phyloP scores from a whole-genome alignment of 2,888 invertebrate species.

The Platycnemis pennipes region DNA sequence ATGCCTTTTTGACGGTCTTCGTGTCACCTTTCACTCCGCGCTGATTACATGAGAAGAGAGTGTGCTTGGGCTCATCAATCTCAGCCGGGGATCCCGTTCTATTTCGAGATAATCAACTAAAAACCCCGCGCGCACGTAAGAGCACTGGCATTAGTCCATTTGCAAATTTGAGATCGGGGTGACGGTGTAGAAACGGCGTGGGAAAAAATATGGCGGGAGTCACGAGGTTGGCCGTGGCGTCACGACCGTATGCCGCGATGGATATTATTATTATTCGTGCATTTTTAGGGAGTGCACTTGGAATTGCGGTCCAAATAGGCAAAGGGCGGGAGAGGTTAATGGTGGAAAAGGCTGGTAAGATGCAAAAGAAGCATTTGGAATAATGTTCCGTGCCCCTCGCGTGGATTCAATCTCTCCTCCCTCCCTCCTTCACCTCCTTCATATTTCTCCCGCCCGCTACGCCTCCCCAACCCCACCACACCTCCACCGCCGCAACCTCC shows the following conservation, averaged over 20 bases:
- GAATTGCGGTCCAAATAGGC: conserved; percentile 29
- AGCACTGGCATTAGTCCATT: conserved; percentile 19
- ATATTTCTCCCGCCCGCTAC: not conserved
- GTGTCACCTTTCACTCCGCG: not conserved
- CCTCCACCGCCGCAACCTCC: not conserved
- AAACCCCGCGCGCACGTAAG: not conserved
- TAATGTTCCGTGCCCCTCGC: not conserved
- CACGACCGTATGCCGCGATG: not conserved
- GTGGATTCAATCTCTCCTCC: too few relatives aligned
- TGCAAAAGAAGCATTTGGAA: conserved; percentile 4
- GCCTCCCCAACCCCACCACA: not conserved
- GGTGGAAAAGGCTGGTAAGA: too few relatives aligned
- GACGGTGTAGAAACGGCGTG: not conserved
- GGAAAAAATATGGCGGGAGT: not conserved
- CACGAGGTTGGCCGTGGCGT: conserved; percentile 6
- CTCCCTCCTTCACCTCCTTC: not conserved
- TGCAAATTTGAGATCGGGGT: not conserved
- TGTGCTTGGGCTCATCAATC: not conserved
- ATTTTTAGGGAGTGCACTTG: conserved; percentile 29
- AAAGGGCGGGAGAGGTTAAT: not conserved
- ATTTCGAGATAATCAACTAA: conserved; percentile 6
- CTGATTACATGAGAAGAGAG: conserved; percentile 16
- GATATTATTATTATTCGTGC: conserved; percentile 11
- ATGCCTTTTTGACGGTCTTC: not conserved
- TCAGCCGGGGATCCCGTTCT: not conserved